phyloP scores from a whole-genome alignment of 2,888 invertebrate genomes.

The Caenorhabditis wallacei region DNA sequence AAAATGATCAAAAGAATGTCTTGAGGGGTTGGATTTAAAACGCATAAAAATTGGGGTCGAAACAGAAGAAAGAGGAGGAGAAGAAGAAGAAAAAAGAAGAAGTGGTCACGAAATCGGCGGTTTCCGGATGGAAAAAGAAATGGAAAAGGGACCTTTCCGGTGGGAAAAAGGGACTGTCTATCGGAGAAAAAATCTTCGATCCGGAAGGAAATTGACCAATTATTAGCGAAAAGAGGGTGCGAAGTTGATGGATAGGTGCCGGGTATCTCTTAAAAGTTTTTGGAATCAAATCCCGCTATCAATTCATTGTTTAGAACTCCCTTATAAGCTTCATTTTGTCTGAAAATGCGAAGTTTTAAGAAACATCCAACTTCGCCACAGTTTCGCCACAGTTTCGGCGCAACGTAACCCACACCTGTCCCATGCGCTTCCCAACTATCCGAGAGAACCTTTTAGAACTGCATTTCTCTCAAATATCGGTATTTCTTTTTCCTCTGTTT shows the following conservation, averaged over 20 bases:
- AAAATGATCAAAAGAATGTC: conserved; percentile 48
- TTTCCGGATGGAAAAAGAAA: conserved; percentile 20
- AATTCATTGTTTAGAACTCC: too few relatives aligned
- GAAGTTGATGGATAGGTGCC: background rate
- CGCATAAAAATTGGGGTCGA: conserved; percentile 29
- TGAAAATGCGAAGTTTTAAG: too few relatives aligned
- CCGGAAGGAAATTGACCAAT: conserved; percentile 34
- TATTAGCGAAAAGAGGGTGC: background rate
- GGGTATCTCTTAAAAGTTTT: too few relatives aligned
- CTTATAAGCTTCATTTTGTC: too few relatives aligned
- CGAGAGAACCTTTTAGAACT: too few relatives aligned
- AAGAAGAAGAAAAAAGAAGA: background rate
- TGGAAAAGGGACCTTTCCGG: conserved; percentile 25
- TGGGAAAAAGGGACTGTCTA: background rate
- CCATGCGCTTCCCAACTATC: too few relatives aligned
- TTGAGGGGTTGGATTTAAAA: conserved; percentile 49
- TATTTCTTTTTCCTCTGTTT: conserved; percentile 7
- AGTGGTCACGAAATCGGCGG: conserved; percentile 55
- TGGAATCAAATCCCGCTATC: too few relatives aligned
- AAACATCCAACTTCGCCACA: too few relatives aligned
- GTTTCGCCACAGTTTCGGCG: too few relatives aligned
- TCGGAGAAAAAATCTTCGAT: conserved; percentile 44
- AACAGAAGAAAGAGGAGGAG: background rate
- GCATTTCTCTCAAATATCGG: conserved; percentile 6
- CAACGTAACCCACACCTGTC: too few relatives aligned